A percentile compares a stretch with the other conserved stretches of the same genome.
Evolutionary conservation across 2,113 vertebrate genomes (phyloP).

Genomic region (Nothocercus julius): DNA sequence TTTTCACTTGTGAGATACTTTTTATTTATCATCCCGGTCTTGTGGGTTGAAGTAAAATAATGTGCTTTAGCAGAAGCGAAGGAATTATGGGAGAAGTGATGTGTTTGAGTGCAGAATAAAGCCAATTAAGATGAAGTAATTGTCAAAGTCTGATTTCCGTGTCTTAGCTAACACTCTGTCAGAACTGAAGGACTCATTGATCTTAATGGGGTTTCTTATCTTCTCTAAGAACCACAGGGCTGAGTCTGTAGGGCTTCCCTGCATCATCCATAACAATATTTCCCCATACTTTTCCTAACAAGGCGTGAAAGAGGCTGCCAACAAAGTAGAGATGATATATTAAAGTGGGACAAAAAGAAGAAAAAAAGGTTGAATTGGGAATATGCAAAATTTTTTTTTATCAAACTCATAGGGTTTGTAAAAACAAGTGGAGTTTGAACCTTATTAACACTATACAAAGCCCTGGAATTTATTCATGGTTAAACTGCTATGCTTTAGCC

Average conservation of each 20-base stretch:
- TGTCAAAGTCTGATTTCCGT: slow-evolving; percentile 29
- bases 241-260: neutral
- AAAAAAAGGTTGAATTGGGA: neutral
- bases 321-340: neutral
- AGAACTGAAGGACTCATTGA: neutral
- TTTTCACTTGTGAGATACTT: neutral
- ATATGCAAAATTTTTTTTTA: neutral
- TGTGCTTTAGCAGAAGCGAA: neutral
- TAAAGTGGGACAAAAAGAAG: neutral
- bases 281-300: neutral
- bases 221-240: neutral
- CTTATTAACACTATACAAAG: slow-evolving; percentile 49
- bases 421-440: slow-evolving; percentile 31
- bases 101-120: neutral
- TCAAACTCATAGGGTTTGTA: neutral
- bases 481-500: slow-evolving; percentile 30
- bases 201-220: neutral
- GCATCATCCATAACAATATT: neutral
- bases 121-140: slow-evolving; percentile 31
- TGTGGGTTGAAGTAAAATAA: slow-evolving; percentile 1
- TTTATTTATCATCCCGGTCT: slow-evolving; percentile 10
- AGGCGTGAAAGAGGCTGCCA: neutral
- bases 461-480: slow-evolving; percentile 31
- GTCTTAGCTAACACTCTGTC: neutral
- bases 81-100: neutral